Evolutionary conservation across 2,797 vertebrate genomes (phyloP).

Genomic region (Danionella dracula): DNA sequence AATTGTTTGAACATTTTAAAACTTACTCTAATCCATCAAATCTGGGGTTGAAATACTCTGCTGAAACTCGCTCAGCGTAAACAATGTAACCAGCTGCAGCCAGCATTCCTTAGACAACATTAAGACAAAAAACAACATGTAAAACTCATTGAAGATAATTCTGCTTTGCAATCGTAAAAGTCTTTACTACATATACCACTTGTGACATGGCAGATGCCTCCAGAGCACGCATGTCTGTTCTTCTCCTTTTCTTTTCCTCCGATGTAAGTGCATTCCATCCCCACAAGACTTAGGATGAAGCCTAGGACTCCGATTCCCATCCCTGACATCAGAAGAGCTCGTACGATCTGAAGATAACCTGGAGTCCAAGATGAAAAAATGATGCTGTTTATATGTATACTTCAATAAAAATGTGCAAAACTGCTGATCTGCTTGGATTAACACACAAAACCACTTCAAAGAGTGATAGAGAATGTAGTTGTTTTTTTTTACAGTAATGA

Average conservation of each 20-base stretch:
- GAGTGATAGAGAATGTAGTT: too few species aligned
- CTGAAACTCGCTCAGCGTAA: slow-evolving; percentile 65
- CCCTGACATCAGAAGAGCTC: slow-evolving; percentile 69
- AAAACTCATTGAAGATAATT: not conserved
- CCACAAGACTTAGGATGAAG: slow-evolving; percentile 69
- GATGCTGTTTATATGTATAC: not conserved
- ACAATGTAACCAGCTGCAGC: slow-evolving; percentile 63
- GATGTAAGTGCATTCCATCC: slow-evolving; percentile 77
- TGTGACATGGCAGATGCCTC: slow-evolving; percentile 64
- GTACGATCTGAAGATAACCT: slow-evolving; percentile 72
- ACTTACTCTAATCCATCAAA: slow-evolving; percentile 62
- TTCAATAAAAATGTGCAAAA: too few species aligned
- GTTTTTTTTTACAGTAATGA: too few species aligned
- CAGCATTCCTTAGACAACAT: slow-evolving; percentile 54
- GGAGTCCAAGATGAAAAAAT: not conserved
- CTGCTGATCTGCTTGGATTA: too few species aligned
- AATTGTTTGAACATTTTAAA: too few species aligned
- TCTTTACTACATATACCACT: slow-evolving; percentile 52
- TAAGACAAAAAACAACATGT: too few species aligned
- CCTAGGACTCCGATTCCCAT: slow-evolving; percentile 69
- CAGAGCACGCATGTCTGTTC: slow-evolving; percentile 59
- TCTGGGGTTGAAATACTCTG: slow-evolving; percentile 60
- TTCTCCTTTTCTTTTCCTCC: slow-evolving; percentile 72
- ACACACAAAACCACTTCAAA: too few species aligned
- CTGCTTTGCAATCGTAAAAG: not conserved